phyloP scores from a whole-genome alignment of 2,113 vertebrate genomes.

The Capricornis sumatraensis region DNA sequence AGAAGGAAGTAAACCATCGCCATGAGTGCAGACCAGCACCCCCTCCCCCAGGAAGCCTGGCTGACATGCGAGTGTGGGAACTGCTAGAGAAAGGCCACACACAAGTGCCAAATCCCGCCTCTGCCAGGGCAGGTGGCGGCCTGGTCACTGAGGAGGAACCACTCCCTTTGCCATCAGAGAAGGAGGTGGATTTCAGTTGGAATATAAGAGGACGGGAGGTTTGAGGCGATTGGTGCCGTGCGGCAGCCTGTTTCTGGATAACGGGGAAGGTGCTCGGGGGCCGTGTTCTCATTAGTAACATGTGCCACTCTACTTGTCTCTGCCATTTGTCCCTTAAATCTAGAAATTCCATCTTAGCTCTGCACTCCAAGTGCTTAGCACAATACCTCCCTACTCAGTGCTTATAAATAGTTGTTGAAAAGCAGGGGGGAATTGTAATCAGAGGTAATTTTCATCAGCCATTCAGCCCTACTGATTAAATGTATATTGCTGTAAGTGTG shows the following conservation, averaged over 20 bases:
- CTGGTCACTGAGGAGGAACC: background rate
- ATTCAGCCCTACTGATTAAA: background rate
- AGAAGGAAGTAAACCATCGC: background rate
- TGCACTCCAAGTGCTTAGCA: background rate
- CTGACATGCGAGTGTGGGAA: background rate
- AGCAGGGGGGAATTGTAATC: background rate
- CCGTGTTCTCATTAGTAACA: background rate
- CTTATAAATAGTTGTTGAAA: background rate
- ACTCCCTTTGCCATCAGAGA: background rate
- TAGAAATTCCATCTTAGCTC: background rate
- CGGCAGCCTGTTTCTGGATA: background rate
- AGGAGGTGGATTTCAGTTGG: background rate
- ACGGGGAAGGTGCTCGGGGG: accelerated
- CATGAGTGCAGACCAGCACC: background rate
- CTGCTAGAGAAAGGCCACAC: background rate
- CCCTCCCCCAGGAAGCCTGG: background rate
- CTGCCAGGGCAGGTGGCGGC: no score
- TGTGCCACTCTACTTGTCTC: background rate
- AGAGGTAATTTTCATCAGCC: background rate
- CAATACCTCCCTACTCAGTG: background rate
- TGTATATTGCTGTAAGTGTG: background rate
- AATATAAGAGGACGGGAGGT: background rate
- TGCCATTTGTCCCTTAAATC: background rate
- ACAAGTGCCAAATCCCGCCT: accelerated
- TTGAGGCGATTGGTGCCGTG: background rate